phyloP scores from a whole-genome alignment of 2,797 vertebrate species.

The Anomalospiza imberbis region DNA sequence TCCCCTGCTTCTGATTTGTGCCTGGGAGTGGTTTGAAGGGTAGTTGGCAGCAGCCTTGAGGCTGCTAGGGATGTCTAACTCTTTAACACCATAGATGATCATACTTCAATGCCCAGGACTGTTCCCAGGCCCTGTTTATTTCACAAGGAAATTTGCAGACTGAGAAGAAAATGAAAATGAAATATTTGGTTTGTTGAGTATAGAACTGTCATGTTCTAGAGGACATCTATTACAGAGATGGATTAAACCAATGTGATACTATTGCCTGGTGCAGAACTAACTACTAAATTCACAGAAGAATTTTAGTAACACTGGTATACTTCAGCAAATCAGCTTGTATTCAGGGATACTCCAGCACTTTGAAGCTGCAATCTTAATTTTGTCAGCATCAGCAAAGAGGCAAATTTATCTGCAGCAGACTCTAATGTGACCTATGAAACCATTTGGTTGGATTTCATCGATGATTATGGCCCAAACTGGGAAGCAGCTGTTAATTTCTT shows the following conservation, averaged over 20 bases:
- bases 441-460: background rate
- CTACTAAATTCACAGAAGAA: background rate
- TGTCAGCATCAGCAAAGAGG: background rate
- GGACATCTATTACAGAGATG: background rate
- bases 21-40: background rate
- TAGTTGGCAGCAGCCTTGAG: background rate
- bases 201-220: background rate
- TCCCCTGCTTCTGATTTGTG: background rate
- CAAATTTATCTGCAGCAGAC: background rate
- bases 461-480: constrained; percentile 19
- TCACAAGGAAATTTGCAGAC: background rate
- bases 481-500: constrained; percentile 21
- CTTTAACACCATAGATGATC: background rate
- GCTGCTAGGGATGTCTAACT: background rate
- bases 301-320: background rate
- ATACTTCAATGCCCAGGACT: background rate
- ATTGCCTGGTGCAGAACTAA: background rate
- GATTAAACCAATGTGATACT: background rate
- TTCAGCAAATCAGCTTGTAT: background rate
- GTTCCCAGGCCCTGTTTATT: constrained; percentile 16
- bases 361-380: background rate
- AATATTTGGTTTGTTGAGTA: background rate
- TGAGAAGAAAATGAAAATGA: background rate
- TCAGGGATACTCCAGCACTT: background rate
- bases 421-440: background rate